Percentiles rank a stretch among this genome's conserved stretches.
Evolutionary conservation across 2,113 vertebrate species (phyloP).

Genomic region (Passerina amoena): DNA sequence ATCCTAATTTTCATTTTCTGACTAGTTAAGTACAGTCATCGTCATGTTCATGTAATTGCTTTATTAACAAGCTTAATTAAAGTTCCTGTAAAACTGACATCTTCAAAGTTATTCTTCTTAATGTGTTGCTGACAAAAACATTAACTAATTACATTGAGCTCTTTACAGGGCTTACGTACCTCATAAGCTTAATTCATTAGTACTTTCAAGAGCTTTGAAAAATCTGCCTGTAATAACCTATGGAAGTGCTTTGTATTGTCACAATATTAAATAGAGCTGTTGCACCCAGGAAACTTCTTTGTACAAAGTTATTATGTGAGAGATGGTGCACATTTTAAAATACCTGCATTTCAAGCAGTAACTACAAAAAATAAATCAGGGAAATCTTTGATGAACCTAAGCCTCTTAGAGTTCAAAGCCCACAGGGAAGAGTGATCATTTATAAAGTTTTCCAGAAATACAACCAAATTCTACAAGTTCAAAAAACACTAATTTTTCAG

Average conservation of each 20-base stretch:
- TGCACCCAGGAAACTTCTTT: not conserved
- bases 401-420: not conserved
- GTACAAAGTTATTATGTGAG: not conserved
- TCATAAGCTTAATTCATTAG: slow-evolving; percentile 5
- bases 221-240: not conserved
- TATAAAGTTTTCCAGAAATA: not conserved
- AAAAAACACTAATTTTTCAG: not conserved
- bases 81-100: slow-evolving; percentile 67
- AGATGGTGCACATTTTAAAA: not conserved
- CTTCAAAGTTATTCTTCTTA: slow-evolving; percentile 66
- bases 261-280: not conserved
- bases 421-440: not conserved
- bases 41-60: slow-evolving; percentile 74
- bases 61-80: slow-evolving; percentile 77
- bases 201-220: slow-evolving; percentile 35
- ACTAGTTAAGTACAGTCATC: slow-evolving; percentile 62
- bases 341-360: not conserved
- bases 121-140: slow-evolving; percentile 69
- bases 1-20: slow-evolving; percentile 72
- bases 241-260: not conserved
- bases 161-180: slow-evolving; percentile 29
- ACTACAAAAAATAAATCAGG: not conserved
- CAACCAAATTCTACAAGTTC: not conserved
- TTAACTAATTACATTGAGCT: slow-evolving; percentile 66
- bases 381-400: not conserved